phyloP scores from a whole-genome alignment of 1,140 invertebrate species.

The Diploscapter pachys region DNA sequence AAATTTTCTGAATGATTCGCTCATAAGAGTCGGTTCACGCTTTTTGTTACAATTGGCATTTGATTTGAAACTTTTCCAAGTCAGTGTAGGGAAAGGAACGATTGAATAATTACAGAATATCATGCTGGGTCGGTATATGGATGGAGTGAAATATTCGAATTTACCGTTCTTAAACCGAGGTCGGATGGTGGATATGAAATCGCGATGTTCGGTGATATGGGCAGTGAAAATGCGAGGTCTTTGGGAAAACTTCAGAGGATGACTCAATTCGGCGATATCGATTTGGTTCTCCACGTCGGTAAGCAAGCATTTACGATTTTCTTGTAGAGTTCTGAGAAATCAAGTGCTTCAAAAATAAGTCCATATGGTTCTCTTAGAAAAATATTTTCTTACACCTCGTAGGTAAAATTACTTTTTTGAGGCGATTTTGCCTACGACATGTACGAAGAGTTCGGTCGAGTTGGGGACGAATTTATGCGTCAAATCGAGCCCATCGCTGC shows the following conservation, averaged over 20 bases:
- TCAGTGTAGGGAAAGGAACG: too few species aligned
- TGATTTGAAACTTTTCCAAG: conserved; percentile 2
- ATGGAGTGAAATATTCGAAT: conserved; percentile 62
- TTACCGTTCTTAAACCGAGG: conserved; percentile 57
- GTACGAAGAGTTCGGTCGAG: conserved; percentile 72
- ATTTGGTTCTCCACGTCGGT: conserved; percentile 65
- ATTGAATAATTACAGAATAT: conserved; percentile 51
- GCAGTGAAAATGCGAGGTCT: conserved; percentile 64
- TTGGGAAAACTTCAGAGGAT: conserved; percentile 62
- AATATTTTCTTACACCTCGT: background rate
- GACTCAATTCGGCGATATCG: conserved; percentile 61
- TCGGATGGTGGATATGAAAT: conserved; percentile 61
- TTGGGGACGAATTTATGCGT: conserved; percentile 85
- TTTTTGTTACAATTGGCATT: conserved; percentile 8
- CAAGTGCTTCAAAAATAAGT: background rate
- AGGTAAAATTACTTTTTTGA: conserved; percentile 4
- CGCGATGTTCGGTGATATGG: conserved; percentile 66
- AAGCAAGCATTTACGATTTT: conserved; percentile 17
- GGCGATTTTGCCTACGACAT: conserved; percentile 91
- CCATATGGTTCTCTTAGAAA: conserved; percentile 4
- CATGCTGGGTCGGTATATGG: conserved; percentile 59
- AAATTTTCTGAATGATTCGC: conserved; percentile 10
- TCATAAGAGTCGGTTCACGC: background rate
- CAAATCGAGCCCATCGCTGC: conserved; percentile 68
- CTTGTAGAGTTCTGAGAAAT: background rate